Evolutionary conservation across 2,888 invertebrate genomes (phyloP).

Genomic region (Leptogaster cylindrica): DNA sequence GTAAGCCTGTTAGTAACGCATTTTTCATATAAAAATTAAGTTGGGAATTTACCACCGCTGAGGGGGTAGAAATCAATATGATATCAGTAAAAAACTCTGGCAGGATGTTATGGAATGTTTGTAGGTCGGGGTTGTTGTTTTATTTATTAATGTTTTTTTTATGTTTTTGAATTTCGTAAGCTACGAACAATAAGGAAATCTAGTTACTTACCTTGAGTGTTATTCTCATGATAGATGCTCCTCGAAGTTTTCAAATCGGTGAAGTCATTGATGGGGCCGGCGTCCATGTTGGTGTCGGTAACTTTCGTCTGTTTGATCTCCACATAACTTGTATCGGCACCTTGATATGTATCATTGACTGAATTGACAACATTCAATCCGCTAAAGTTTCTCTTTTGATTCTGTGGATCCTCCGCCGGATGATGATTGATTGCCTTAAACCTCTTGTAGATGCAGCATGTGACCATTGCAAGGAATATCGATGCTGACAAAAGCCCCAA

Average conservation of each 20-base stretch:
- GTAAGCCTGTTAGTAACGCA: too few relatives aligned
- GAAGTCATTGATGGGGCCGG: slow-evolving; percentile 42
- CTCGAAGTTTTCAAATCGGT: slow-evolving; percentile 41
- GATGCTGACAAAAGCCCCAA: slow-evolving; percentile 56
- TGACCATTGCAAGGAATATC: slow-evolving; percentile 56
- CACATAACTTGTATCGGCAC: slow-evolving; percentile 39
- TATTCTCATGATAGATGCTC: slow-evolving; percentile 38
- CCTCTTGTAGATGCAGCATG: slow-evolving; percentile 56
- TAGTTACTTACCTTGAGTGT: slow-evolving; percentile 40
- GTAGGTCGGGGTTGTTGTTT: too few relatives aligned
- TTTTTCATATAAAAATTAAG: too few relatives aligned
- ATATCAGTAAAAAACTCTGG: too few relatives aligned
- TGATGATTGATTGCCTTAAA: slow-evolving; percentile 53
- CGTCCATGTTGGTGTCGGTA: neutral
- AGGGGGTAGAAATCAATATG: neutral
- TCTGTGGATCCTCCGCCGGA: slow-evolving; percentile 51
- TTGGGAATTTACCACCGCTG: too few relatives aligned
- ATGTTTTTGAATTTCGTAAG: too few relatives aligned
- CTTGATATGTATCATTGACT: slow-evolving; percentile 43
- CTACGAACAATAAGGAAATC: neutral
- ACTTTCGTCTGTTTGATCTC: slow-evolving; percentile 43
- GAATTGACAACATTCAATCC: slow-evolving; percentile 43
- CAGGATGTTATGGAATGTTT: too few relatives aligned
- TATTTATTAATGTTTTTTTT: too few relatives aligned
- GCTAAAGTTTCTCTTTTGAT: slow-evolving; percentile 48